Percentiles rank a stretch among this genome's conserved stretches.
phyloP scores from a whole-genome alignment of 2,888 invertebrate species.

The Leucophenga maculata region DNA sequence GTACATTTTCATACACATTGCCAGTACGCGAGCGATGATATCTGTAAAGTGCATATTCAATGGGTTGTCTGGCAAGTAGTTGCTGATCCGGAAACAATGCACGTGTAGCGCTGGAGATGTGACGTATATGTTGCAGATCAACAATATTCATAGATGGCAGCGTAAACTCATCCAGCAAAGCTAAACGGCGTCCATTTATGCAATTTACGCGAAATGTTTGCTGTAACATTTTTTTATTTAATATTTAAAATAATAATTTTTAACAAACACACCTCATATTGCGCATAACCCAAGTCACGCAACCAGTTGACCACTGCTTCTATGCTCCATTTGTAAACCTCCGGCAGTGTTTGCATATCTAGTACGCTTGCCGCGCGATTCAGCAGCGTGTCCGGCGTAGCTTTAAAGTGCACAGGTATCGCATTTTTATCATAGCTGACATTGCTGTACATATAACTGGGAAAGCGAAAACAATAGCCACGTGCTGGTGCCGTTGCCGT shows the following conservation, averaged over 20 bases:
- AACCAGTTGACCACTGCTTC: slow-evolving; percentile 74
- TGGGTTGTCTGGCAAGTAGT: not conserved
- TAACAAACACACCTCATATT: slow-evolving; percentile 72
- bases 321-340: slow-evolving; percentile 73
- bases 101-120: slow-evolving; percentile 68
- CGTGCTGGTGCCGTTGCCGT: slow-evolving; percentile 23
- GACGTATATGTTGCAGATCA: slow-evolving; percentile 72
- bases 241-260: not conserved
- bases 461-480: slow-evolving; percentile 54
- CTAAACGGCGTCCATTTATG: slow-evolving; percentile 73
- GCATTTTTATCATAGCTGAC: slow-evolving; percentile 52
- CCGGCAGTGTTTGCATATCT: slow-evolving; percentile 70
- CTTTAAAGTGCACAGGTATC: slow-evolving; percentile 54
- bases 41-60: not conserved
- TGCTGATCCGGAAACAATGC: slow-evolving; percentile 45
- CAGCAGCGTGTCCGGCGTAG: slow-evolving; percentile 73
- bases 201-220: slow-evolving; percentile 72
- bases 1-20: slow-evolving; percentile 3
- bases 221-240: slow-evolving; percentile 39
- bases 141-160: slow-evolving; percentile 73
- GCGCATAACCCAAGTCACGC: slow-evolving; percentile 72
- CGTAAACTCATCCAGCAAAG: slow-evolving; percentile 73
- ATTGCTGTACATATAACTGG: slow-evolving; percentile 54
- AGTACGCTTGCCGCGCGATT: slow-evolving; percentile 68
- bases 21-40: slow-evolving; percentile 7